Conservation (phyloP, 2,888 invertebrate genomes). For the Corbicula japonica region DNA sequence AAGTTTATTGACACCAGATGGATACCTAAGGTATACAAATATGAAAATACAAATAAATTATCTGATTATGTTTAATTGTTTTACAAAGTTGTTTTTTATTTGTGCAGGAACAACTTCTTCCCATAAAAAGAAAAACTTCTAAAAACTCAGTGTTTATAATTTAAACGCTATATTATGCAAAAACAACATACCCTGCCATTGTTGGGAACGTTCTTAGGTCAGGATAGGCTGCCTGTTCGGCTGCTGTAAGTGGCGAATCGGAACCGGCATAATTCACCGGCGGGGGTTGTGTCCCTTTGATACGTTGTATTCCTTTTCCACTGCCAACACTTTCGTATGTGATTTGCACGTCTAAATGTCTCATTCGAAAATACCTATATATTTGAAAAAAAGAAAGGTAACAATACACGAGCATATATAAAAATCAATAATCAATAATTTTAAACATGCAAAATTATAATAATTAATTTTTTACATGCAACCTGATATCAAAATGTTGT, state of each 20-base stretch:
- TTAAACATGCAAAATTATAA: not conserved
- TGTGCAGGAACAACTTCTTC: no score
- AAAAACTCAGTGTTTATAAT: no score
- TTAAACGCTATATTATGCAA: not conserved
- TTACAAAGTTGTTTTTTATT: no score
- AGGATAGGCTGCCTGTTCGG: constrained; percentile 52
- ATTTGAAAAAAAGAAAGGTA: not conserved
- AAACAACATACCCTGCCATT: constrained; percentile 78
- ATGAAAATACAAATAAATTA: no score
- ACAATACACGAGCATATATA: no score
- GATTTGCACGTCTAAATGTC: constrained; percentile 66
- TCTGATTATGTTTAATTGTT: no score
- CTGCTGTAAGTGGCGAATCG: constrained; percentile 69
- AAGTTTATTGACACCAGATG: no score
- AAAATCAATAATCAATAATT: not conserved
- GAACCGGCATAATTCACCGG: constrained; percentile 76
- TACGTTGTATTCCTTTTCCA: constrained; percentile 70
- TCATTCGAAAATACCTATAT: constrained; percentile 46
- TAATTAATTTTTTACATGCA: not conserved
- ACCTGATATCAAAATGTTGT: not conserved
- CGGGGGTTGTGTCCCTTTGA: constrained; percentile 49
- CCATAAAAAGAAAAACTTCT: no score
- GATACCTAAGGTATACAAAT: no score
- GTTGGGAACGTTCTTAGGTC: constrained; percentile 78
- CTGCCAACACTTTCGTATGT: constrained; percentile 76